These are phyloP conservation scores for Parthenolecanium corni DNA, from an alignment of 2,888 invertebrate species.

Conservation along the genomic window DNA sequence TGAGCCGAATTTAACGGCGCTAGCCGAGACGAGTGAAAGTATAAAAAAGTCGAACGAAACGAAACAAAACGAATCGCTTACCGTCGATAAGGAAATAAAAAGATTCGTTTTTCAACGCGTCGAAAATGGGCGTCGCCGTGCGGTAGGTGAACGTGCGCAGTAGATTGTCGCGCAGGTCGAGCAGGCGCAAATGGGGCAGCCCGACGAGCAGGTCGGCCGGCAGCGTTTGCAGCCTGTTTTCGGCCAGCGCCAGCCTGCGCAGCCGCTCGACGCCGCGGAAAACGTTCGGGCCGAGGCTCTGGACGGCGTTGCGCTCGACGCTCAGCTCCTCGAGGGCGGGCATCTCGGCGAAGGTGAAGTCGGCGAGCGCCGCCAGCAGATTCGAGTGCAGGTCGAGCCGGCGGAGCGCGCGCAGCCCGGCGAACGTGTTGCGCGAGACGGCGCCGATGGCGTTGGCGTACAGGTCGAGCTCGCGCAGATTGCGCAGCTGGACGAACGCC, in stretches of 20 bases:
- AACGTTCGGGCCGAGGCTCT: constrained; percentile 63
- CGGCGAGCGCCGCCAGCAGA: constrained; percentile 62
- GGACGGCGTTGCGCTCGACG: constrained; percentile 44
- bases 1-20: too few species aligned
- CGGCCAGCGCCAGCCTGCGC: constrained; percentile 57
- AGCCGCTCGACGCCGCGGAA: constrained; percentile 63
- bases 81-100: constrained; percentile 67
- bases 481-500: constrained; percentile 61
- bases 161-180: constrained; percentile 65
- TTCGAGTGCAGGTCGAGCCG: constrained; percentile 63
- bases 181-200: constrained; percentile 56
- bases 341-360: constrained; percentile 66
- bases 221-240: constrained; percentile 61
- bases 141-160: constrained; percentile 64
- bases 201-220: constrained; percentile 60
- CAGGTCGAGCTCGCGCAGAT: constrained; percentile 67
- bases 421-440: constrained; percentile 63
- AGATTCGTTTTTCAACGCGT: constrained; percentile 60
- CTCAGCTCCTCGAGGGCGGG: constrained; percentile 59
- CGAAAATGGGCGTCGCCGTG: constrained; percentile 63
- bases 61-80: too few species aligned
- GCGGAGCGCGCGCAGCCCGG: constrained; percentile 60
- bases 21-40: too few species aligned
- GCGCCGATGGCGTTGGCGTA: constrained; percentile 63
- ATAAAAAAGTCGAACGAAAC: too few species aligned